phyloP scores from a whole-genome alignment of 2,113 vertebrate genomes.

The Oryzias woworae region DNA sequence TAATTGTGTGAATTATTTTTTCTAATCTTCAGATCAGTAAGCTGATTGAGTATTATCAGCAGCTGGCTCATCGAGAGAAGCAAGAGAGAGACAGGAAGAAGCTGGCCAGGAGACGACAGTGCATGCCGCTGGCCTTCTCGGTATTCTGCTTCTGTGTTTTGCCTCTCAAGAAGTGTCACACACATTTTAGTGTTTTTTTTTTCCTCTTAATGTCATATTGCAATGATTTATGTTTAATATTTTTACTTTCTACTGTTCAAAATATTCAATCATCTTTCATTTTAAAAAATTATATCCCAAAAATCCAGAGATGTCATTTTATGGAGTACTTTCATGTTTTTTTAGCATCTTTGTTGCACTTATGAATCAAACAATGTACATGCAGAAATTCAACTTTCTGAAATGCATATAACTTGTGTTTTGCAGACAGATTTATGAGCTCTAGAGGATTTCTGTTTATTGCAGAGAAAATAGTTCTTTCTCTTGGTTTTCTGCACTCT shows the following conservation, averaged over 20 bases:
- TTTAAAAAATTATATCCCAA: no score
- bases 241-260: not conserved
- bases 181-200: constrained; percentile 1
- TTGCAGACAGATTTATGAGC: no score
- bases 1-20: constrained; percentile 16
- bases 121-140: constrained; percentile 95
- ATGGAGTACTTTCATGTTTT: no score
- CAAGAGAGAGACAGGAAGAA: constrained; percentile 96
- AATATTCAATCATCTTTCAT: no score
- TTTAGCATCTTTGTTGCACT: no score
- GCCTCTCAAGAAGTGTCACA: constrained; percentile 1
- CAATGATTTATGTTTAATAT: constrained; percentile 1
- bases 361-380: no score
- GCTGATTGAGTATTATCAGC: constrained; percentile 97
- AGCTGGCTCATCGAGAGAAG: constrained; percentile 95
- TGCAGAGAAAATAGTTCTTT: no score
- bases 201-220: constrained; percentile 16
- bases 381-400: no score
- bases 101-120: constrained; percentile 90
- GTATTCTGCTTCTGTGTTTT: constrained; percentile 72
- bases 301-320: no score
- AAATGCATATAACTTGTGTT: no score
- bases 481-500: no score
- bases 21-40: constrained; percentile 88
- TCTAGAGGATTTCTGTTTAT: no score